Evolutionary conservation across 2,888 invertebrate species (phyloP).

Genomic region (Trypoxylon attenuatum): DNA sequence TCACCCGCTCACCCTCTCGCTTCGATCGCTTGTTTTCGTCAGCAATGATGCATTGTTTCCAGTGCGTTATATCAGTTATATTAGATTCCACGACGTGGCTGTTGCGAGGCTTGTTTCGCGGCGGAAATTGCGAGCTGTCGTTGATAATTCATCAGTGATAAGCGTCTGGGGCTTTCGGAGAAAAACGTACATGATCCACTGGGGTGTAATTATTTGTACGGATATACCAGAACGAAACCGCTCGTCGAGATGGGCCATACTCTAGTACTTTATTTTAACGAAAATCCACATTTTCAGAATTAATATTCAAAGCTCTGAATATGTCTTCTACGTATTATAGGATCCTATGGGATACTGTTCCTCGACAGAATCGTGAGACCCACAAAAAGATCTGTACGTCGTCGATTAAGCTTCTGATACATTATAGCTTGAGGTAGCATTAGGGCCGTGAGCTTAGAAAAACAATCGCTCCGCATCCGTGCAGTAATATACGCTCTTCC

Average conservation of each 20-base stretch:
- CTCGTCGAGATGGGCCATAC: not conserved
- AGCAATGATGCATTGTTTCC: conserved; percentile 10
- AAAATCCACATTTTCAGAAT: too few species aligned
- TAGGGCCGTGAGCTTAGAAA: conserved; percentile 34
- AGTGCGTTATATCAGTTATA: conserved; percentile 43
- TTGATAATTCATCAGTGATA: conserved; percentile 29
- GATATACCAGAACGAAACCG: not conserved
- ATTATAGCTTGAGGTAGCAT: too few species aligned
- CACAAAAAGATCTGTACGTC: too few species aligned
- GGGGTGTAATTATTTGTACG: not conserved
- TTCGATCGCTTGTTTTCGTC: conserved; percentile 25
- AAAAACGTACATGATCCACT: conserved; percentile 15
- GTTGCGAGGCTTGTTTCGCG: conserved; percentile 6
- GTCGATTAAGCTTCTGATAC: too few species aligned
- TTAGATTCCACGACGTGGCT: conserved; percentile 48
- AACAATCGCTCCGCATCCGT: conserved; percentile 29
- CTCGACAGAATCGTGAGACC: too few species aligned
- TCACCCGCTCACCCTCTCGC: not conserved
- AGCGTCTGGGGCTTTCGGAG: conserved; percentile 19
- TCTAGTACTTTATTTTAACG: not conserved
- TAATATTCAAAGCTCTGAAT: too few species aligned
- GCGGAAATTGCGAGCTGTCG: conserved; percentile 50
- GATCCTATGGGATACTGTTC: too few species aligned
- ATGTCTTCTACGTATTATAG: too few species aligned
- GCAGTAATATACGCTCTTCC: conserved; percentile 35